phyloP scores from a whole-genome alignment of 2,113 vertebrate genomes.

The Muntiacus reevesi region DNA sequence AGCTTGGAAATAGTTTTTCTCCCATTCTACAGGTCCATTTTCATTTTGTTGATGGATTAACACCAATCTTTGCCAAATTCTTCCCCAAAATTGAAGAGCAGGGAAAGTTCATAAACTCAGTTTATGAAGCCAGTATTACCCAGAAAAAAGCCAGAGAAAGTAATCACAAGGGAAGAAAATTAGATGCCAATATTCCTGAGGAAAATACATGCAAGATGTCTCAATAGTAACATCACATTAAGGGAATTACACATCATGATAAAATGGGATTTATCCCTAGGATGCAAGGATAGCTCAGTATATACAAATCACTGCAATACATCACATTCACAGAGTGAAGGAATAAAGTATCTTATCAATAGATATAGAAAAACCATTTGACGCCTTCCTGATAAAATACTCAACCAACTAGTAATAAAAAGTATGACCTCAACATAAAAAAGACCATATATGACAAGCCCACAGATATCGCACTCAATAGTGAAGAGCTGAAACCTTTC shows the following conservation, averaged over 20 bases:
- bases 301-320: not conserved
- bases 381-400: not conserved
- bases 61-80: not conserved
- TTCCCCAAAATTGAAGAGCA: not conserved
- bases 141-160: not conserved
- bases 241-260: not conserved
- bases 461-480: not conserved
- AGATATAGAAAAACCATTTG: not conserved
- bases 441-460: not conserved
- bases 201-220: not conserved
- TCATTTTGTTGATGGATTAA: not conserved
- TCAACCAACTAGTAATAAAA: not conserved
- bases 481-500: not conserved
- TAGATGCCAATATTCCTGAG: not conserved
- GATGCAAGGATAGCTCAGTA: not conserved
- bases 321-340: not conserved
- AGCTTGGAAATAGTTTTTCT: not conserved
- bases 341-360: not conserved
- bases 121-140: not conserved
- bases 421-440: not conserved
- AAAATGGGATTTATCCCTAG: not conserved
- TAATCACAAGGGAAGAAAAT: not conserved
- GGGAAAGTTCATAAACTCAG: not conserved
- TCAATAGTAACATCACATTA: not conserved
- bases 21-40: not conserved